Base-by-base conservation (phyloP, 2,888 invertebrate species). In the Busseola fusca region DNA sequence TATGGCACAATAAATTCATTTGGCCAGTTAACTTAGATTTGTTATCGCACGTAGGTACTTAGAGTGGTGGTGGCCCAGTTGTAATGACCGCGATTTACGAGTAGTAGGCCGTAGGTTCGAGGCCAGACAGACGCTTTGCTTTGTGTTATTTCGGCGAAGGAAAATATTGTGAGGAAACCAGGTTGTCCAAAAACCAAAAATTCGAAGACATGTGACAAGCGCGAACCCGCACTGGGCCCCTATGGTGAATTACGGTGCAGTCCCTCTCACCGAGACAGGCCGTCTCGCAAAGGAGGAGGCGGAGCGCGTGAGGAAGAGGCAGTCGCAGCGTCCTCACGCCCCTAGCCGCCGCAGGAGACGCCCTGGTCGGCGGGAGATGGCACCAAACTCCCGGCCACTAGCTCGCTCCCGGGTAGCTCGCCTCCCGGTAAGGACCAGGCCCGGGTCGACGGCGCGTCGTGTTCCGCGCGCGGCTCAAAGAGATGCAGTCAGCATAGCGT, bases 1-100 rank as follows among this genome's bases (percentile, higher is more conserved):
- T 93, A 94, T 92, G 92, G 90, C 89, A 91, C 91, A 89, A 93
- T 94, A 93, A 94, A 94, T 95, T 94, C 93, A 93, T 94, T 94
- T 93, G 90, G 91, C 91, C 91, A 91, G 91, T 92, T 93, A 93
- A 93, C 93, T 93, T 87, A 91, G 91, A 93, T 93, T 93, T 93
- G 93, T 93, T 90, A 91, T 87, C 84, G 76, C 68, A 68, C 59
- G 64, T 72, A 45, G n/a, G 50, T 65, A 74, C 64, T 74, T 42
- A 48, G 48, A 21, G 21, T 18, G 9, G 48, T 50, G n/a, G 48
- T n/a, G n/a, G n/a, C 4, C 21, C n/a, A 50, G 48, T 50, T 4
- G 12, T 50, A 50, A n/a, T n/a, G 12, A 3, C 48, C 48, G 10
- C n/a, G 10, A 10, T n/a, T 50, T n/a, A 12, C n/a, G 48, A n/a